Base-by-base conservation (phyloP, 2,888 invertebrate species). In the Cartodere bifasciata region DNA sequence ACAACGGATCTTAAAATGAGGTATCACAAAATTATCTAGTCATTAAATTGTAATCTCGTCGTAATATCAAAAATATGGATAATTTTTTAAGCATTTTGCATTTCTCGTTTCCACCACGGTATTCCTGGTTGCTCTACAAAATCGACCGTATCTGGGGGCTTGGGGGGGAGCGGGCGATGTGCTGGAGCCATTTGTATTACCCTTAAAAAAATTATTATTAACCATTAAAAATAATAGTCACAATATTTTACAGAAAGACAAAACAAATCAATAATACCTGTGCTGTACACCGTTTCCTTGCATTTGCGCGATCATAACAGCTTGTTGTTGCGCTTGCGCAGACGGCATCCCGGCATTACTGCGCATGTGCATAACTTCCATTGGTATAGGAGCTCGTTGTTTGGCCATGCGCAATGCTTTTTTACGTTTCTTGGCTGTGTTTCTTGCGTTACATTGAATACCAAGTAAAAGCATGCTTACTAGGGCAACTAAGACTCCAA, bases 401-500 rank as follows among this genome's bases (percentile, higher is more conserved):
- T 52, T 53, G 2, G 52, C 47, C 33, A 41, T 46, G 33, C 49
- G 47, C 16, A 52, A 41, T 5, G 53, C 48, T 34, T 47, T 50
- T 34, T 48, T 50, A 22, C 56, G 39, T 28, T 46, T 49, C 17
- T 47, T 48, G n/a, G 55, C 53, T 20, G 40, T 48, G 23, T 44
- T 45, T 22, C 49, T 37, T 1, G 73, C 74, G 44, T 71, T 71
- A 48, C 72, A 72, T 48, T 76, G 76, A 17, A 76, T 71, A 2
- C 70, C 69, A 4, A 76, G 60, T 20, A 76, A 55, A 6, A 75
- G 62, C 4, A 64, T 65, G 45, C 75, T 72, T 9, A 76, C 76
- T 44, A 72, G 63, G 2, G 73, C 68, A 1, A 72, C 62, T 24
- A 76, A 58, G 38, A 69, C 61, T 55, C 74, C 76, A 49, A 76